These are phyloP conservation scores for Pelochelys cantorii DNA, from an alignment of 2,797 vertebrate species.

Conservation along the genomic window DNA sequence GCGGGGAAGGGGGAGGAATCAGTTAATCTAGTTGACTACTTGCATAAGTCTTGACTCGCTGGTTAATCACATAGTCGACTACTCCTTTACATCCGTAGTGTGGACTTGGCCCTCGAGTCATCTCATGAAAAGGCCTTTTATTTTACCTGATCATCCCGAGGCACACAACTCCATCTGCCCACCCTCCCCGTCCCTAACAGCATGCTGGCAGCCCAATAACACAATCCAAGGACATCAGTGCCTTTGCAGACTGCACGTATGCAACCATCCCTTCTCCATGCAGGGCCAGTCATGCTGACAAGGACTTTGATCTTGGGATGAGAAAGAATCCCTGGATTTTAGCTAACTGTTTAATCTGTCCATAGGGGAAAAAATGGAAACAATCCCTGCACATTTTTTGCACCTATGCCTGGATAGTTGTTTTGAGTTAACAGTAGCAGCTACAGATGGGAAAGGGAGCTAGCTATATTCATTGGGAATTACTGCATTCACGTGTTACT, in stretches of 20 bases:
- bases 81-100: too few species aligned
- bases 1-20: too few species aligned
- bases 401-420: background rate
- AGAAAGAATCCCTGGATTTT: background rate
- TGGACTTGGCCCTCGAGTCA: background rate
- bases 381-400: accelerated
- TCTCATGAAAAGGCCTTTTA: background rate
- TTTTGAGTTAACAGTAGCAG: accelerated
- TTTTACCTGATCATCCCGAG: background rate
- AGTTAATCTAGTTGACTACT: too few species aligned
- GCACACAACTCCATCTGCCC: background rate
- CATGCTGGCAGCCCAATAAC: background rate
- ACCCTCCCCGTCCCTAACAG: constrained; percentile 1
- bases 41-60: too few species aligned
- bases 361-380: background rate
- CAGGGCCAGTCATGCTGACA: background rate
- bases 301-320: accelerated
- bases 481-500: accelerated
- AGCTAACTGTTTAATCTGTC: background rate
- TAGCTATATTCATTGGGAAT: background rate
- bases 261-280: background rate
- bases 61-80: too few species aligned
- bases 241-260: background rate
- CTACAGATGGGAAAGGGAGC: background rate
- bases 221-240: background rate